phyloP scores from a whole-genome alignment of 2,888 invertebrate species.

The Oligia strigilis region DNA sequence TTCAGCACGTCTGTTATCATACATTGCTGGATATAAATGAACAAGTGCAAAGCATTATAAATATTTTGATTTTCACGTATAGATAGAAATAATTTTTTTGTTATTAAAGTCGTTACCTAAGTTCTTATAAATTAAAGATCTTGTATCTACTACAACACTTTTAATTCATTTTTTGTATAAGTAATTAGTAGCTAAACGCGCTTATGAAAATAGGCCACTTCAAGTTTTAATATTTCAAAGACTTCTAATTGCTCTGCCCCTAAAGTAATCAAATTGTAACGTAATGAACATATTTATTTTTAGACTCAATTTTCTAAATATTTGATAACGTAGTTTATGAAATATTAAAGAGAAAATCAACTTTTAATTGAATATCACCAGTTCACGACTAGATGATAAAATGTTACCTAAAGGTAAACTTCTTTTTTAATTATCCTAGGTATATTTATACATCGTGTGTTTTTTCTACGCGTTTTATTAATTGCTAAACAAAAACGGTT shows the following conservation, averaged over 20 bases:
- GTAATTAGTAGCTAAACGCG: background rate
- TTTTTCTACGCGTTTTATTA: background rate
- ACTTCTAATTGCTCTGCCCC: slow-evolving; percentile 27
- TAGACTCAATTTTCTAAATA: background rate
- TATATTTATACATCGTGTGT: no score
- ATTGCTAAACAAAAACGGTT: background rate
- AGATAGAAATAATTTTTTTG: background rate
- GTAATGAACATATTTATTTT: background rate
- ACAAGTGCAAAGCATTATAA: background rate
- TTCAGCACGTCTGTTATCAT: background rate
- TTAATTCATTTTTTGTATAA: background rate
- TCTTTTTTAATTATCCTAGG: background rate
- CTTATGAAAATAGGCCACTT: background rate
- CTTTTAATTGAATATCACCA: slow-evolving; percentile 9
- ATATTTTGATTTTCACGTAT: background rate
- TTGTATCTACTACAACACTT: background rate
- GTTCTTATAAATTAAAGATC: background rate
- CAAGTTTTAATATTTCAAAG: background rate
- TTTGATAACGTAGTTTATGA: slow-evolving; percentile 6
- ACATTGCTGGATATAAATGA: background rate
- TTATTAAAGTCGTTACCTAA: background rate
- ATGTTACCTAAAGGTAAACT: background rate
- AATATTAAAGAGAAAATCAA: slow-evolving; percentile 13
- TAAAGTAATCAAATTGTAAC: slow-evolving; percentile 15
- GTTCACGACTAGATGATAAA: background rate